Evolutionary conservation across 2,797 vertebrate species (phyloP).

Genomic region (Hoplostethus atlanticus): DNA sequence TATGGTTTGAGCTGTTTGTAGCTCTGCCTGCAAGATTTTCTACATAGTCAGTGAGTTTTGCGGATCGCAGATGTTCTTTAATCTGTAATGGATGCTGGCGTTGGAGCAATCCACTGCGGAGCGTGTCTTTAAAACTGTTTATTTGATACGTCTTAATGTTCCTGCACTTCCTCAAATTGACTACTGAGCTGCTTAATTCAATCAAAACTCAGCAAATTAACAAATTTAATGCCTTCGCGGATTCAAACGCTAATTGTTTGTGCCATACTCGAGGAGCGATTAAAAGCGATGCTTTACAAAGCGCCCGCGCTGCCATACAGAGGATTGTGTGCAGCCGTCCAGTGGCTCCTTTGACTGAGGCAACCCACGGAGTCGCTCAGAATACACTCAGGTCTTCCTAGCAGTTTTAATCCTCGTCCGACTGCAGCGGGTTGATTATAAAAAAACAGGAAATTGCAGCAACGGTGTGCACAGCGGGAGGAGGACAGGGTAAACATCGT

Average conservation of each 20-base stretch:
- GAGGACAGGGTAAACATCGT: background rate
- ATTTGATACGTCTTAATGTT: slow-evolving; percentile 82
- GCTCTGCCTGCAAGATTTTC: slow-evolving; percentile 81
- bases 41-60: slow-evolving; percentile 79
- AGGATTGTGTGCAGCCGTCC: slow-evolving; percentile 54
- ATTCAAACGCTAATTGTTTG: slow-evolving; percentile 76
- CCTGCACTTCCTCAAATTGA: slow-evolving; percentile 80
- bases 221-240: slow-evolving; percentile 73
- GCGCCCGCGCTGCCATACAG: slow-evolving; percentile 19
- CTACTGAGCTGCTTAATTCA: slow-evolving; percentile 82
- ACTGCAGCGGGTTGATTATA: slow-evolving; percentile 13
- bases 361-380: slow-evolving; percentile 10
- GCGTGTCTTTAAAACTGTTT: slow-evolving; percentile 80
- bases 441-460: slow-evolving; percentile 24
- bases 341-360: slow-evolving; percentile 52
- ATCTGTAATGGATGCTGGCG: slow-evolving; percentile 81
- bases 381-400: background rate
- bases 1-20: slow-evolving; percentile 76
- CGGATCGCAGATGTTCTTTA: slow-evolving; percentile 82
- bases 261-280: slow-evolving; percentile 54
- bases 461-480: background rate
- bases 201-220: slow-evolving; percentile 82
- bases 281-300: slow-evolving; percentile 51
- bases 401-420: slow-evolving; percentile 3
- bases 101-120: slow-evolving; percentile 78